These are phyloP conservation scores for Hydrozoanthus tunicans DNA, from an alignment of 64 coral and sea anemone species.

Conservation along the genomic window DNA sequence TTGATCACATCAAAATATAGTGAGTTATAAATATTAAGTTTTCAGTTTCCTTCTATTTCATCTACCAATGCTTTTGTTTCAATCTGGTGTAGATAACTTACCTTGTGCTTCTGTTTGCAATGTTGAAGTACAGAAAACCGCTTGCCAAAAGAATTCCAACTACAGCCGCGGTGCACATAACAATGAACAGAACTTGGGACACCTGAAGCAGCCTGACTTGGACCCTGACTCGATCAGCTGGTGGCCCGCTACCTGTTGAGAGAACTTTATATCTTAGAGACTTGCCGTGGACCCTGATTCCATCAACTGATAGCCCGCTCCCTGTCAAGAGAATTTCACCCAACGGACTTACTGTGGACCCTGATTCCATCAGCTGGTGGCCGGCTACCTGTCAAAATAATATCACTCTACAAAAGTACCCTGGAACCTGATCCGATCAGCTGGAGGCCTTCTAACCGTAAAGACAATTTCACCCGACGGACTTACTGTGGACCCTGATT, in stretches of 20 bases:
- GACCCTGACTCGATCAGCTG: constrained; percentile 38
- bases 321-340: background rate
- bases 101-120: constrained; percentile 73
- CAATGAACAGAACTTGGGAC: constrained; percentile 47
- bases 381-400: constrained; percentile 22
- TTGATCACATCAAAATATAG: too few species aligned
- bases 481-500: background rate
- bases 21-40: too few species aligned
- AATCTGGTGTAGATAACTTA: background rate
- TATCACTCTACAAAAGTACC: too few species aligned
- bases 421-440: too few species aligned
- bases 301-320: constrained; percentile 48
- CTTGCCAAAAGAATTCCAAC: constrained; percentile 58
- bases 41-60: too few species aligned
- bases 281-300: background rate
- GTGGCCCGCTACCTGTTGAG: constrained; percentile 48
- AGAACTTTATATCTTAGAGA: too few species aligned
- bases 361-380: constrained; percentile 55
- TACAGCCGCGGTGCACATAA: constrained; percentile 54
- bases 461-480: background rate
- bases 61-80: too few species aligned
- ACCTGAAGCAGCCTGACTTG: constrained; percentile 50
- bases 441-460: background rate
- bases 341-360: background rate
- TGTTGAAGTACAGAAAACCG: constrained; percentile 74